phyloP scores from a whole-genome alignment of 2,888 invertebrate genomes.

The Cerceris rybyensis region DNA sequence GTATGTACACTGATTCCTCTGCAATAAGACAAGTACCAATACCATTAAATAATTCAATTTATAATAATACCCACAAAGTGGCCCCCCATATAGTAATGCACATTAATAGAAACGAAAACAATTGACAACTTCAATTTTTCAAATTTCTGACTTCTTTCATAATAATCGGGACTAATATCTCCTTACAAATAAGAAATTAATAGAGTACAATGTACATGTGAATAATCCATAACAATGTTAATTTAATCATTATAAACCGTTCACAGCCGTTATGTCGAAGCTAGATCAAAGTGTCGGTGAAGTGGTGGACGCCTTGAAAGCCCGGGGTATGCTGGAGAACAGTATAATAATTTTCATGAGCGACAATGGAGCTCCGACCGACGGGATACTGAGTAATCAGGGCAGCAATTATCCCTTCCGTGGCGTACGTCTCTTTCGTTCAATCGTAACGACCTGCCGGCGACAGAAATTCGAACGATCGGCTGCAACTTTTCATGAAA shows the following conservation, averaged over 20 bases:
- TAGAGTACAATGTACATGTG: too few relatives aligned
- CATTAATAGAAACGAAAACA: too few relatives aligned
- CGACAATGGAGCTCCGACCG: slow-evolving; percentile 93
- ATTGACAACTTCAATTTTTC: too few relatives aligned
- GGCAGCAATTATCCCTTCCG: slow-evolving; percentile 92
- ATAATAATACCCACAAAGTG: too few relatives aligned
- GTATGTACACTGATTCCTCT: too few relatives aligned
- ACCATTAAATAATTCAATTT: too few relatives aligned
- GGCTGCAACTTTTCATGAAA: neutral
- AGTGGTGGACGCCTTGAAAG: slow-evolving; percentile 87
- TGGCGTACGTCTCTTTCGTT: slow-evolving; percentile 84
- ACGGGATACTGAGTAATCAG: slow-evolving; percentile 87
- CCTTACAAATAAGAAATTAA: too few relatives aligned
- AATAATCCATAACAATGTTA: too few relatives aligned
- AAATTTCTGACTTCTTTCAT: too few relatives aligned
- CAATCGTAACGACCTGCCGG: neutral
- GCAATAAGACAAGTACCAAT: too few relatives aligned
- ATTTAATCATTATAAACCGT: neutral
- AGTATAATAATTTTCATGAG: slow-evolving; percentile 93
- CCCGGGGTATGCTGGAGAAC: slow-evolving; percentile 88
- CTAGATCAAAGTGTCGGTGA: slow-evolving; percentile 93
- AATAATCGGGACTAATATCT: too few relatives aligned
- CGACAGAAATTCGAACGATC: neutral
- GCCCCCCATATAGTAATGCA: too few relatives aligned
- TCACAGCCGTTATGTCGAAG: slow-evolving; percentile 90